Conservation (phyloP, 2,888 invertebrate genomes). For the Bellardia pandia region DNA sequence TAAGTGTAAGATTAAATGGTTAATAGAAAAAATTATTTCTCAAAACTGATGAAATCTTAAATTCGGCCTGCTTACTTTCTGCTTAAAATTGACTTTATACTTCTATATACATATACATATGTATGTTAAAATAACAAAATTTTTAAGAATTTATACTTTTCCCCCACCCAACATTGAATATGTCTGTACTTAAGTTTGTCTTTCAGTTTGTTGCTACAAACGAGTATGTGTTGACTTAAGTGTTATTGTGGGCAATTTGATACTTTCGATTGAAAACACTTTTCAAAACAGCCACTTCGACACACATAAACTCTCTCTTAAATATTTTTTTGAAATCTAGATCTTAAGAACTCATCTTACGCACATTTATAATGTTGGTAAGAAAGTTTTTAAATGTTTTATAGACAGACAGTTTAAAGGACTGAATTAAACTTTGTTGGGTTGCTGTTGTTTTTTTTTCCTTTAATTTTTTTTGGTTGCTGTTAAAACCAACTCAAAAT, state of each 20-base stretch:
- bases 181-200: neutral
- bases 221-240: slow-evolving; percentile 75
- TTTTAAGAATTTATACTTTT: neutral
- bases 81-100: too few relatives aligned
- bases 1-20: too few relatives aligned
- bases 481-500: neutral
- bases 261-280: slow-evolving; percentile 81
- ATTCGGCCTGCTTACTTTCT: too few relatives aligned
- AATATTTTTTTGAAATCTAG: slow-evolving; percentile 75
- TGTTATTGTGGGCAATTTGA: slow-evolving; percentile 82
- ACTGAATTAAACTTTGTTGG: neutral
- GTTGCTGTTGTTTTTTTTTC: neutral
- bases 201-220: neutral
- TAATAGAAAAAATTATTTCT: too few relatives aligned
- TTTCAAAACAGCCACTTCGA: neutral
- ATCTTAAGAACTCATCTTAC: neutral
- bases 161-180: neutral
- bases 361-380: slow-evolving; percentile 21
- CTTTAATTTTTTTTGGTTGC: neutral
- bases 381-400: neutral
- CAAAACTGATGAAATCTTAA: too few relatives aligned
- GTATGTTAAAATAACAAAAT: too few relatives aligned
- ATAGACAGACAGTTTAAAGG: neutral
- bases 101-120: too few relatives aligned
- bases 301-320: slow-evolving; percentile 27